phyloP scores from a whole-genome alignment of 1,140 invertebrate species.

The Augochlora pura region DNA sequence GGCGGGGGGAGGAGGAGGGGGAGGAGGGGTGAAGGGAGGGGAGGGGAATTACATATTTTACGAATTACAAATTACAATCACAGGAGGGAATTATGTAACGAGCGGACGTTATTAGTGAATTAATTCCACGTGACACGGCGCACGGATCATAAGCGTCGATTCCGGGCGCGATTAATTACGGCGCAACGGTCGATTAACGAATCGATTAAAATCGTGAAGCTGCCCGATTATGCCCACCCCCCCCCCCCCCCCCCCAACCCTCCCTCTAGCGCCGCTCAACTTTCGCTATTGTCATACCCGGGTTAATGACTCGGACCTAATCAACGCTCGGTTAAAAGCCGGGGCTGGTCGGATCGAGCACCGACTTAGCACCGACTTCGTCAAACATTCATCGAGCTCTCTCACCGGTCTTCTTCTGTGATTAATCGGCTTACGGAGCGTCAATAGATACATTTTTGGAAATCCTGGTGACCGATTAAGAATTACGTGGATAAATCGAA shows the following conservation, averaged over 20 bases:
- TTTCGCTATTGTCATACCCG: too few species aligned
- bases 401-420: too few species aligned
- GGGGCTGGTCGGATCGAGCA: too few species aligned
- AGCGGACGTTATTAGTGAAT: constrained; percentile 21
- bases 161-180: constrained; percentile 17
- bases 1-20: too few species aligned
- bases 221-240: not conserved
- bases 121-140: constrained; percentile 19
- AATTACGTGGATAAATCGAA: too few species aligned
- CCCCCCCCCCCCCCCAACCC: not conserved
- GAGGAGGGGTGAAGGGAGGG: not conserved
- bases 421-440: too few species aligned
- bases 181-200: constrained; percentile 29
- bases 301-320: too few species aligned
- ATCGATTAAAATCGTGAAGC: constrained; percentile 25
- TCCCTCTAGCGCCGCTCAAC: not conserved
- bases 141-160: not conserved
- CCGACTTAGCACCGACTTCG: too few species aligned
- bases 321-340: too few species aligned
- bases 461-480: too few species aligned
- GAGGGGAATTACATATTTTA: constrained; percentile 20
- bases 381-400: not conserved
- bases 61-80: constrained; percentile 35
- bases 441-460: too few species aligned
- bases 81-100: constrained; percentile 16